Conservation (phyloP, 2,113 vertebrate genomes). For the Nanorana parkeri region DNA sequence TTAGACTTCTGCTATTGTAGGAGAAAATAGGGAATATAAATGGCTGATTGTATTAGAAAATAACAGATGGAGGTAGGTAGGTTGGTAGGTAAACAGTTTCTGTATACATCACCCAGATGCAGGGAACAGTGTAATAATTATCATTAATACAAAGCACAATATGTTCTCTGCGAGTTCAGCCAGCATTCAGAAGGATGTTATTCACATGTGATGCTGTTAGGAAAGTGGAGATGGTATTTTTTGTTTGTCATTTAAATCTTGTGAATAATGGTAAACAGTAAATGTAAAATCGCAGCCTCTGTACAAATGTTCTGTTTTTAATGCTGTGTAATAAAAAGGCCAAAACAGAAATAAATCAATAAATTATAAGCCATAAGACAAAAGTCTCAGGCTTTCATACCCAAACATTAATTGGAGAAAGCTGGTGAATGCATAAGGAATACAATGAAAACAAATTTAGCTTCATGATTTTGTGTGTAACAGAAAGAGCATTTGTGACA, state of each 20-base stretch:
- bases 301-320: background rate
- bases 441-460: too few species aligned
- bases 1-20: background rate
- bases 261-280: background rate
- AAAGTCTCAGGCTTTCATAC: too few species aligned
- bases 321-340: background rate
- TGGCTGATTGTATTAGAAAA: conserved; percentile 15
- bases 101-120: conserved; percentile 12
- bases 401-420: too few species aligned
- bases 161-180: background rate
- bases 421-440: too few species aligned
- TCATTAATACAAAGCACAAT: too few species aligned
- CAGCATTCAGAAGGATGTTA: background rate
- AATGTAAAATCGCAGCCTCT: background rate
- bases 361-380: too few species aligned
- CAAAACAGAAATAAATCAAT: background rate
- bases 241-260: conserved; percentile 12
- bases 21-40: background rate
- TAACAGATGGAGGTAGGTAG: background rate
- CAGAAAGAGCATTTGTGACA: too few species aligned
- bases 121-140: too few species aligned
- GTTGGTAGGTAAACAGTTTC: background rate
- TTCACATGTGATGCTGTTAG: background rate
- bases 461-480: too few species aligned
- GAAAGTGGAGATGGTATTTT: background rate